Base-by-base conservation (phyloP, 2,113 vertebrate species). In the Lepus americanus region DNA sequence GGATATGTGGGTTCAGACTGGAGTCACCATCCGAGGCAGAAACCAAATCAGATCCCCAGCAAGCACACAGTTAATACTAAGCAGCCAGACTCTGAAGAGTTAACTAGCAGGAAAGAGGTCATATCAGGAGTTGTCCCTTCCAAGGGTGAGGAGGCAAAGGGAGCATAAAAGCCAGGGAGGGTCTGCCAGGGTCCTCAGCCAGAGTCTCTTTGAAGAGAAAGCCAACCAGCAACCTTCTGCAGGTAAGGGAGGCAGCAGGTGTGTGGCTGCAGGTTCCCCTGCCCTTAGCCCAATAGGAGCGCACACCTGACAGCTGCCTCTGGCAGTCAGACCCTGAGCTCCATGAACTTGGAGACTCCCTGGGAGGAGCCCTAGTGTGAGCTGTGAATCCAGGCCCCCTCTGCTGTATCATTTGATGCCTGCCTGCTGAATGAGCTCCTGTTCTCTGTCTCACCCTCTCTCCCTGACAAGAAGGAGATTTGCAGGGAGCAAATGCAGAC, bases 401-500 rank as follows among this genome's bases (percentile, higher is more conserved):
- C 53, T 9, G 25, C 36, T 36, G n/a, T 72, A 29, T 25, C 33
- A 20, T 86, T 33, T 49, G 59, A 84, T 59, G 23, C 6, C 72
- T 74, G 31, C 22, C n/a, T 0, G 2, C 53, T 49, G 36, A 92
- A 20, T 74, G 49, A 11, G 6, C 17, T 1, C 20, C 49, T 33
- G 27, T 16, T 59, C 12, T 7, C 23, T 53, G 66, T 78, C 33
- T 85, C 16, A 70, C 59, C 31, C 64, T 84, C n/a, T 59, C 9
- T 23, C 61, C 39, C 85, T 89, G 23, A 80, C 39, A 74, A 51
- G 70, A 13, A 59, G 22, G 49, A 88, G 55, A 55, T n/a, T 76
- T 64, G 63, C 33, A 95, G 33, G 23, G 66, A 90, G 11, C 53
- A 89, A 91, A 94, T 76, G 36, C 25, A 69, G 10, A 51, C 67